phyloP scores from a whole-genome alignment of 2,797 vertebrate species.

The Hippopotamyrus pictus region DNA sequence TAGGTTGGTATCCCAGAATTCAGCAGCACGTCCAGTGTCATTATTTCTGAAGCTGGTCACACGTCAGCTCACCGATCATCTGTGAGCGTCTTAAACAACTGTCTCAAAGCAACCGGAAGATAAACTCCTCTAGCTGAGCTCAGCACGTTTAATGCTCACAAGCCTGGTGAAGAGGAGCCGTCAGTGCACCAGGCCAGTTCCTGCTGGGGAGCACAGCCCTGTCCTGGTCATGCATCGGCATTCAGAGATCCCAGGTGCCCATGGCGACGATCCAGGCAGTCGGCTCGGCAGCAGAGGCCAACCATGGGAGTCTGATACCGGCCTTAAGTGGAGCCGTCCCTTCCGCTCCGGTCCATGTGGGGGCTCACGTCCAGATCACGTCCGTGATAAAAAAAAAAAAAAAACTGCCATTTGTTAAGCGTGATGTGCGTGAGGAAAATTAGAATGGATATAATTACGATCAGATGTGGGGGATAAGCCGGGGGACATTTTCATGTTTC shows the following conservation, averaged over 20 bases:
- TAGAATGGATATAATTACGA: background rate
- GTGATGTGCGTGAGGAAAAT: background rate
- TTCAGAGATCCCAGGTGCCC: background rate
- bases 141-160: background rate
- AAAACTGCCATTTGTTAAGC: background rate
- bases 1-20: background rate
- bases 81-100: background rate
- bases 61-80: constrained; percentile 40
- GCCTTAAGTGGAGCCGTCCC: background rate
- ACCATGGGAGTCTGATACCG: background rate
- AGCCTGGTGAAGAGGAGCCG: background rate
- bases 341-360: background rate
- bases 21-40: constrained; percentile 42
- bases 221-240: background rate
- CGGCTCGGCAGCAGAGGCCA: background rate
- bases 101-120: background rate
- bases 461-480: background rate
- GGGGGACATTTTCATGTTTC: background rate
- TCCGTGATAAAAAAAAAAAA: background rate
- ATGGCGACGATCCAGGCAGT: background rate
- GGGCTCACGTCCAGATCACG: background rate
- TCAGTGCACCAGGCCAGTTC: background rate
- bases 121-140: background rate
- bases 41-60: constrained; percentile 52
- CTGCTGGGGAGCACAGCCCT: background rate